A percentile compares a stretch with the other conserved stretches of the same genome.
Evolutionary conservation across 1,140 invertebrate genomes (phyloP).

Genomic region (Panagrolaimus sp.): DNA sequence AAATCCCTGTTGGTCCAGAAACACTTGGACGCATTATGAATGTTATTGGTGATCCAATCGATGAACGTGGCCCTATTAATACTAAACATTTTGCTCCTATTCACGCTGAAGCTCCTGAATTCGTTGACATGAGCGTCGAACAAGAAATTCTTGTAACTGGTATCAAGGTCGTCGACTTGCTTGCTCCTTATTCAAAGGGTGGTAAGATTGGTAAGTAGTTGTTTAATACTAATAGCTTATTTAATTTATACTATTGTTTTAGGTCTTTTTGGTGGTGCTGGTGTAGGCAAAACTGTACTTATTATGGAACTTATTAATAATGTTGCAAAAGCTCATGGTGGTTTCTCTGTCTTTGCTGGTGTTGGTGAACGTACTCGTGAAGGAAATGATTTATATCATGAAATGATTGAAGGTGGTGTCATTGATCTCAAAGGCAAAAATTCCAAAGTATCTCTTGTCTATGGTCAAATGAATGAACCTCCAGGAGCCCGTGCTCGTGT

Average conservation of each 20-base stretch:
- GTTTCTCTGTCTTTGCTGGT: slow-evolving; percentile 98
- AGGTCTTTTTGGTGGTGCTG: slow-evolving; percentile 95
- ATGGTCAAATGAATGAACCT: slow-evolving; percentile 99
- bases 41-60: slow-evolving; percentile 95
- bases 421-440: slow-evolving; percentile 71
- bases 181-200: slow-evolving; percentile 88
- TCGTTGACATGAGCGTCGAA: slow-evolving; percentile 94
- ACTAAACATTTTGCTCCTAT: slow-evolving; percentile 74
- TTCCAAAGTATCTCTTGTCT: slow-evolving; percentile 84
- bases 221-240: background rate
- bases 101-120: slow-evolving; percentile 91
- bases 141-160: slow-evolving; percentile 95
- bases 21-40: slow-evolving; percentile 95
- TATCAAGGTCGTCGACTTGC: slow-evolving; percentile 80
- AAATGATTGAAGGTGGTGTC: slow-evolving; percentile 98
- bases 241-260: slow-evolving; percentile 30
- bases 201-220: slow-evolving; percentile 82
- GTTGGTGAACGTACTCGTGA: slow-evolving; percentile 97
- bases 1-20: slow-evolving; percentile 90
- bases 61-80: slow-evolving; percentile 87
- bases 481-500: slow-evolving; percentile 89
- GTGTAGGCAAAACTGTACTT: slow-evolving; percentile 97
- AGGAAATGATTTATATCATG: slow-evolving; percentile 97
- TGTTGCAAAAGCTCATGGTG: slow-evolving; percentile 98
- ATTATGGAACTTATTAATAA: slow-evolving; percentile 99